Base-by-base conservation (phyloP, 2,113 vertebrate species). In the Theristicus caerulescens region DNA sequence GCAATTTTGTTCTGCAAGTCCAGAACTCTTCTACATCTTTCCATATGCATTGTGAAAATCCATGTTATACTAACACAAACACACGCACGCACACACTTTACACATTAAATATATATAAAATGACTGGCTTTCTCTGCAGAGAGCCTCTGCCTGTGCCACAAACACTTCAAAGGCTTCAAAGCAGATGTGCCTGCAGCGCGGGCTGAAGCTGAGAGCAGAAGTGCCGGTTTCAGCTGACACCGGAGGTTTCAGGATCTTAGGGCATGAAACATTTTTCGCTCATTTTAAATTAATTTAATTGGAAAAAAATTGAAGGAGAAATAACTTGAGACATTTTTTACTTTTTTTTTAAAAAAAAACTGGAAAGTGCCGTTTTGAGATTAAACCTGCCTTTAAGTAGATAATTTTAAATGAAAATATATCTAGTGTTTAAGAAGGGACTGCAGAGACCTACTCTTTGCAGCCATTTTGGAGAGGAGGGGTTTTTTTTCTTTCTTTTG, bases 111-210 rank as follows among this genome's bases (percentile, higher is more conserved):
- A 57, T 79, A 29, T 86, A 46, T 87, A 65, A 95, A 92, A 67
- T 10, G 59, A n/a, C 15, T 24, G 81, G 69, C 70, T 86, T 86
- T 52, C 80, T 90, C 82, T 69, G 87, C 81, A 72, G 86, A 95
- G 78, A 80, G 62, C 6, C 81, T 89, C 93, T 69, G 90, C 78
- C 86, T 66, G 54, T 72, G 69, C 94, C 78, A 79, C 78, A 52
- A 32, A 91, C 87, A 91, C 95, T 97, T 97, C 96, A 96, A 97
- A 96, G 95, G 92, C 96, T 96, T 97, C 96, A 96, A 90, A 97
- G 96, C 92, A 73, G 90, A 70, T 46, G 38, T 77, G 90, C 96
- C 94, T 84, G 82, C 92, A 97, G 93, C 66, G 10, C 80, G 77
- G 92, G 90, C 90, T 89, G 93, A 36, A 79, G 83, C 94, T 61